Evolutionary conservation across 2,113 vertebrate species (phyloP), one percentile per base, ranked within the genome.

Genomic region (Myanophis thanlyinensis): DNA sequence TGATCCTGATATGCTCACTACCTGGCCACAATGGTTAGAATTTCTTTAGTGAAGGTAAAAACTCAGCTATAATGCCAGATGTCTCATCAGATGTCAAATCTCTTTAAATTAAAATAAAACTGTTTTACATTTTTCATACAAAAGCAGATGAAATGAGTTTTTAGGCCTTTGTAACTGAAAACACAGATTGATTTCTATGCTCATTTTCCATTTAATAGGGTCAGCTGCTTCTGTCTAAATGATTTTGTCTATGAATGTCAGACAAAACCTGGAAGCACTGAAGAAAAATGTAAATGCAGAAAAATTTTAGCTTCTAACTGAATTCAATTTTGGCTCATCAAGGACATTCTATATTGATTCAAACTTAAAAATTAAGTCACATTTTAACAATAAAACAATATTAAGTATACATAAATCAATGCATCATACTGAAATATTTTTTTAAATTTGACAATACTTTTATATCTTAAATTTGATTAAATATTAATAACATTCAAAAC

Each of bases 211-310:
- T 73, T 18, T 0, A 93, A 92, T 59, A 85, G 1, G 90, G n/a
- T 85, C 53, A 94, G 22, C 46, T 90, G 53, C 85, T 93, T 93
- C 88, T 5, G 94, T 80, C 73, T 90, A 46, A 92, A 89, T 91
- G 89, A 92, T 88, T 40, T 86, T 91, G 0, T 47, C 92, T 91
- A 27, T 52, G 46, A 91, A 93, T 84, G 47, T 92, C 47, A 95
- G 88, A 90, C 12, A 86, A 80, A 90, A 91, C 92, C 30, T 44
- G 53, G 59, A 94, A 95, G 86, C 89, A 62, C 92, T 90, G 23
- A 73, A 90, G 52, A 15, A 94, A 93, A 86, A 90, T 5, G 87
- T 40, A 93, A 23, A 92, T 15, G 73, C 20, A 54, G 91, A 87
- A 3, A 90, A 2, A 1, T 27, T 84, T 90, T 46, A 35, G 40